Base-by-base conservation (phyloP, 1,140 invertebrate genomes). In the Drosophila novamexicana region DNA sequence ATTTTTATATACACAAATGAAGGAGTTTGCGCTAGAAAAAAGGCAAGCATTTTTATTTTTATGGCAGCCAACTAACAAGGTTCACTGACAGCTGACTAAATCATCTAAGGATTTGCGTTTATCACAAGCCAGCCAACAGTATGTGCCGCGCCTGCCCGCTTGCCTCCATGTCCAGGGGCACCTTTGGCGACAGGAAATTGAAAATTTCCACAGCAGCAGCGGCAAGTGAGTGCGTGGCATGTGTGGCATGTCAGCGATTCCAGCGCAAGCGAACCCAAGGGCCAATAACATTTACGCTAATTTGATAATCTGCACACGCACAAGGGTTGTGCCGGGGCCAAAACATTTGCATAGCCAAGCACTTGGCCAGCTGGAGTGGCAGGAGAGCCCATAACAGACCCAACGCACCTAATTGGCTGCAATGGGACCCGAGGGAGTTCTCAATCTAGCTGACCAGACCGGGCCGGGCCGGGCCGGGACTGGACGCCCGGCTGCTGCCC, bases 261-360 rank as follows among this genome's bases (percentile, higher is more conserved):
- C 62, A 65, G 53, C 53, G 45, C 40, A 54, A 69, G 45, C 71
- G 71, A 71, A 72, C 63, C 84, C 71, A 73, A 68, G 72, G 85
- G 81, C 85, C 84, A 81, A 89, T 89, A 84, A 89, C 84, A 90
- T 90, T 90, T 90, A 84, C 80, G 80, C 88, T 90, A 90, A 90
- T 90, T 90, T 90, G 80, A 86, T 90, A 90, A 90, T 90, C 88
- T 90, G 79, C 73, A 90, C 82, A 86, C 88, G 84, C 83, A 86
- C 83, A 86, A 77, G 79, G 83, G 63, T 77, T 67, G 65, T 12
- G 59, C 42, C 54, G 10, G 6, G n/a, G 16, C 37, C 63, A 64
- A 57, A 81, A 74, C 82, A 90, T 90, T 90, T 90, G 79, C 88
- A 90, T 90, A 71, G 79, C 64, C 69, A 72, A 69, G 65, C 58